Conservation (phyloP, 2,797 vertebrate species). For the Octomys mimax region DNA sequence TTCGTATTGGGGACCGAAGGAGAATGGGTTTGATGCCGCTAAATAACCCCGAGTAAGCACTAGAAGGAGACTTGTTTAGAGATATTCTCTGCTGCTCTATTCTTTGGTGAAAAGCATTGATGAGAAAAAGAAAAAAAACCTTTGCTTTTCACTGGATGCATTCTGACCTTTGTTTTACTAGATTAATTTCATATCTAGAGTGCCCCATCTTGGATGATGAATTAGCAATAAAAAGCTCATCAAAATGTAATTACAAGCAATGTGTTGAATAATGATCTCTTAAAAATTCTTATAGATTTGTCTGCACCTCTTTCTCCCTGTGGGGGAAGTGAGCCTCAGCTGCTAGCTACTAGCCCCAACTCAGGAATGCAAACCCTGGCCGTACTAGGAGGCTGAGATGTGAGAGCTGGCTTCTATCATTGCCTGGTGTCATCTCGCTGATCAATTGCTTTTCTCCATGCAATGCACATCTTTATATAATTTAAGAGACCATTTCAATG, state of each 20-base stretch:
- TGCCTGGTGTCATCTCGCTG: conserved; percentile 66
- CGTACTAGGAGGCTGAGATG: not conserved
- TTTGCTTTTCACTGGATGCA: conserved; percentile 69
- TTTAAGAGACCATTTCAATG: conserved; percentile 58
- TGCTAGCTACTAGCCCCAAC: conserved; percentile 27
- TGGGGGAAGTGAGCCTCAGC: conserved; percentile 64
- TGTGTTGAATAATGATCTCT: conserved; percentile 82
- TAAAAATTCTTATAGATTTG: conserved; percentile 83
- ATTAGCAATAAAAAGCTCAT: conserved; percentile 79
- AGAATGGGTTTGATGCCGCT: conserved; percentile 25
- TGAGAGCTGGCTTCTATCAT: conserved; percentile 58
- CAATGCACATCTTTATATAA: conserved; percentile 65
- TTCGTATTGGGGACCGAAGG: not conserved
- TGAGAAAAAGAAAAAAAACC: conserved; percentile 40
- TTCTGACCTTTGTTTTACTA: conserved; percentile 68
- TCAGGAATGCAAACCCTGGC: conserved; percentile 63
- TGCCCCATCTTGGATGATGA: conserved; percentile 70
- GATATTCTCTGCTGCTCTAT: conserved; percentile 36
- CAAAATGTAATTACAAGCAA: conserved; percentile 84
- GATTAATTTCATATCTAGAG: conserved; percentile 72
- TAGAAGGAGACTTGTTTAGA: conserved; percentile 1
- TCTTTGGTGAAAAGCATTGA: conserved; percentile 57
- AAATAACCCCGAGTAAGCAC: not conserved
- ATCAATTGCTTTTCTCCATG: conserved; percentile 67
- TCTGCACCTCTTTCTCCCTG: conserved; percentile 70